Evolutionary conservation across 2,888 invertebrate species (phyloP).

Genomic region (Eilema depressum): DNA sequence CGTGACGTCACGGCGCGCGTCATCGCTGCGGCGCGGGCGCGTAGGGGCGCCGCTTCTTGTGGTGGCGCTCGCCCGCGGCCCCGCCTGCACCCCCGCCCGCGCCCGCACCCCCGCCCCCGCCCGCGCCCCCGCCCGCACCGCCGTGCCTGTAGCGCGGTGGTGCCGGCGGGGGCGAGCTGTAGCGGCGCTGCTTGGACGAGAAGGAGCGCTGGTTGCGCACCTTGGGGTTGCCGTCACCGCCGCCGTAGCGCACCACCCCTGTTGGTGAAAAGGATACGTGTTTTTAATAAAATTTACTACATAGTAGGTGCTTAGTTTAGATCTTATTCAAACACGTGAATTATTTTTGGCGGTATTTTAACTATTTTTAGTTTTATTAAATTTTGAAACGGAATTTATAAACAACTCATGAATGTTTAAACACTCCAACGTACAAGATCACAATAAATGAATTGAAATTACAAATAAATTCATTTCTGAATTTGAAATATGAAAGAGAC

Average conservation of each 20-base stretch:
- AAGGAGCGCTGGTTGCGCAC: conserved; percentile 58
- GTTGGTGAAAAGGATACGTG: conserved; percentile 16
- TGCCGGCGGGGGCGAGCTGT: conserved; percentile 44
- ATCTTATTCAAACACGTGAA: neutral
- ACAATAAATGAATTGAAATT: too few species aligned
- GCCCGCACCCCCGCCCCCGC: too few species aligned
- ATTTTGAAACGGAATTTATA: neutral
- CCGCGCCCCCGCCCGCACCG: too few species aligned
- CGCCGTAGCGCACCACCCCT: conserved; percentile 75
- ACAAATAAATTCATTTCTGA: too few species aligned
- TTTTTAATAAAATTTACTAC: neutral
- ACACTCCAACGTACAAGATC: too few species aligned
- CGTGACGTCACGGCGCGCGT: conserved; percentile 49
- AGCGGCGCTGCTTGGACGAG: conserved; percentile 67
- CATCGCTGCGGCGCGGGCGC: conserved; percentile 67
- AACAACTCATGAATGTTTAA: too few species aligned
- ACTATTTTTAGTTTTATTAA: neutral
- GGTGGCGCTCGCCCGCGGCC: conserved; percentile 45
- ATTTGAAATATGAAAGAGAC: too few species aligned
- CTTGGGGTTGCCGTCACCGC: conserved; percentile 36
- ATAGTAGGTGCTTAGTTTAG: neutral
- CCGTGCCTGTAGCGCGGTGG: conserved; percentile 25
- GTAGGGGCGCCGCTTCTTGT: conserved; percentile 69
- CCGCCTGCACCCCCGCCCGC: too few species aligned
- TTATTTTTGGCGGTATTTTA: neutral